Evolutionary conservation across 2,113 vertebrate genomes (phyloP), one percentile per base, ranked within the genome.

Genomic region (Ageneiosus marmoratus): DNA sequence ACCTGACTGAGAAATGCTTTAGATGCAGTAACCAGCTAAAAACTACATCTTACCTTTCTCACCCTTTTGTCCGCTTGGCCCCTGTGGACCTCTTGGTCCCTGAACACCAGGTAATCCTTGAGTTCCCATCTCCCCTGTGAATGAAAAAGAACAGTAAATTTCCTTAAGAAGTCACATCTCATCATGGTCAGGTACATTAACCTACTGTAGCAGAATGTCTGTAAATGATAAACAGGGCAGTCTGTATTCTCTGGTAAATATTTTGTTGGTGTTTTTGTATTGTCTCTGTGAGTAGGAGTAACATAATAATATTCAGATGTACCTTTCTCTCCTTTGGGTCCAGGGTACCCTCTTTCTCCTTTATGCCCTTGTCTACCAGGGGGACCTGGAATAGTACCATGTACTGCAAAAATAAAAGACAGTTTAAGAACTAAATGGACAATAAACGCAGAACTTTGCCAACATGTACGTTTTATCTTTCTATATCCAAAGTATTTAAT

Each of bases 371-470:
- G 77, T 24, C 53, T 72, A 77, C 94, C 97, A 0, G 94, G 94
- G 27, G 95, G 95, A 0, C 98, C 98, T 20, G 91, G 92, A 89
- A 98, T 94, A 78, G 97, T 91, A 77, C 98, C 97, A 2, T 99
- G 65, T 58, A 85, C 97, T 99, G 88, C 24, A 55, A 27, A 15
- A 85, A 37, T 88, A 46, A 18, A 82, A 46, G 8, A 13, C 20
- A 48, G 56, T 32, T 78, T 56, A 65, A 24, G 13, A 55, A 55
- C 7, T 80, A 74, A 69, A 27, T n/a, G 9, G 29, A 76, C 10
- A 65, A 53, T 32, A 32, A 32, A 65, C 15, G n/a, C 37, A 60
- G 18, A 48, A n/a, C 7, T 20, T 70, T 70, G 16, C 29, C 7
- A 20, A 8, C 2, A 73, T 60, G 6, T 4, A 1, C 27, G 12